Evolutionary conservation across 1,140 invertebrate genomes (phyloP).

Genomic region (Drosophila obscura): DNA sequence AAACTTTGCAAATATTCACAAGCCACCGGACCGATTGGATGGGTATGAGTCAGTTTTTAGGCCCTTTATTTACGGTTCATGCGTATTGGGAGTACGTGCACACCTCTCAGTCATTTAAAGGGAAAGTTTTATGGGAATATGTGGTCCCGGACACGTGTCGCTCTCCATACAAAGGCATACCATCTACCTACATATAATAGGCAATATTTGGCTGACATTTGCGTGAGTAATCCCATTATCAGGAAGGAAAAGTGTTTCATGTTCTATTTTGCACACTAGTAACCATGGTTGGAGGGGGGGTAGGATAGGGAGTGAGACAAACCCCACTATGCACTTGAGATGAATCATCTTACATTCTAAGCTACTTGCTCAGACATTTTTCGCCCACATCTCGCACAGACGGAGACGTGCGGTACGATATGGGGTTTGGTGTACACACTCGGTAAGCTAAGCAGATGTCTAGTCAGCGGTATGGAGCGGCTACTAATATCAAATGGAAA

Average conservation of each 20-base stretch:
- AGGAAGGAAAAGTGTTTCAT: neutral
- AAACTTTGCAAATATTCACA: no score
- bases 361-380: no score
- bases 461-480: neutral
- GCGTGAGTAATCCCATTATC: conserved; percentile 2
- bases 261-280: no score
- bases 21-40: no score
- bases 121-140: no score
- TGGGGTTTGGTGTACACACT: neutral
- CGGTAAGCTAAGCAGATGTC: neutral
- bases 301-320: neutral
- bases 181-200: no score
- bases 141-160: no score
- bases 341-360: conserved; percentile 26
- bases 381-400: conserved; percentile 1
- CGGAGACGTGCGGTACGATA: neutral
- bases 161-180: no score
- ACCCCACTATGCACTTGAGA: neutral
- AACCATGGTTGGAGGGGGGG: neutral
- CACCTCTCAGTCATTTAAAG: neutral
- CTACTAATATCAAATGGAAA: conserved; percentile 19
- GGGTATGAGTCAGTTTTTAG: neutral
- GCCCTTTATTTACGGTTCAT: conserved; percentile 1
- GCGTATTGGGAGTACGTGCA: conserved; percentile 9
- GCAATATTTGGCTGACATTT: no score